A percentile compares a stretch with the other conserved stretches of the same genome.
phyloP scores from a whole-genome alignment of 2,797 vertebrate species.

The Naso thynnoides region DNA sequence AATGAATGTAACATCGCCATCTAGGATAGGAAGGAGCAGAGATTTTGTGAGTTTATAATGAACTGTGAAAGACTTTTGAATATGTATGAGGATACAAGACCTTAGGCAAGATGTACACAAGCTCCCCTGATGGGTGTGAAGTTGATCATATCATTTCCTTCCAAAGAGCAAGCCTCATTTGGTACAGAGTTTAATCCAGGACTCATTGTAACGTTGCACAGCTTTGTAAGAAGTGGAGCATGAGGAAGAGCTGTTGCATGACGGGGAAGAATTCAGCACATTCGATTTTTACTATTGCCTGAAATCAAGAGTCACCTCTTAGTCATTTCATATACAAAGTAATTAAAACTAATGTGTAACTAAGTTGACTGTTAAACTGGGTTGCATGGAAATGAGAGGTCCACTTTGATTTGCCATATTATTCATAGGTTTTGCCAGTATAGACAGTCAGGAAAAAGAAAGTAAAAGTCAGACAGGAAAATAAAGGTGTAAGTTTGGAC shows the following conservation, averaged over 20 bases:
- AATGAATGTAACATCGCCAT: conserved; percentile 76
- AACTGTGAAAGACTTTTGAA: conserved; percentile 83
- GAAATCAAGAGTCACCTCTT: conserved; percentile 11
- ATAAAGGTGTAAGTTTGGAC: background rate
- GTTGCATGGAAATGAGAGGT: background rate
- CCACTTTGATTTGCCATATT: too few relatives aligned
- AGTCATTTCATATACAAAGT: background rate
- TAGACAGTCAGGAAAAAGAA: background rate
- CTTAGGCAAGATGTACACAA: conserved; percentile 84
- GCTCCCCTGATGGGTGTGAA: conserved; percentile 84
- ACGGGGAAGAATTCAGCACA: conserved; percentile 13
- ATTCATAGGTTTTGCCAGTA: background rate
- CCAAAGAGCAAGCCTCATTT: conserved; percentile 77
- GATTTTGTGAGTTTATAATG: conserved; percentile 81
- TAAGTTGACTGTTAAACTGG: background rate
- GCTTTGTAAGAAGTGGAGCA: conserved; percentile 65
- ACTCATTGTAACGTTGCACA: conserved; percentile 57
- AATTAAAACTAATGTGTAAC: too few relatives aligned
- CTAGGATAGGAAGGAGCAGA: conserved; percentile 68
- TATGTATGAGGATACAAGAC: conserved; percentile 84
- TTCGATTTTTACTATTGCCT: conserved; percentile 22
- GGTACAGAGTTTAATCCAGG: conserved; percentile 69
- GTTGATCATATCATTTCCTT: conserved; percentile 84
- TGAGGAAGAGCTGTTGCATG: conserved; percentile 34
- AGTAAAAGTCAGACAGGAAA: too few relatives aligned